Conservation (phyloP, 2,113 vertebrate genomes). For the Barnardius zonarius region DNA sequence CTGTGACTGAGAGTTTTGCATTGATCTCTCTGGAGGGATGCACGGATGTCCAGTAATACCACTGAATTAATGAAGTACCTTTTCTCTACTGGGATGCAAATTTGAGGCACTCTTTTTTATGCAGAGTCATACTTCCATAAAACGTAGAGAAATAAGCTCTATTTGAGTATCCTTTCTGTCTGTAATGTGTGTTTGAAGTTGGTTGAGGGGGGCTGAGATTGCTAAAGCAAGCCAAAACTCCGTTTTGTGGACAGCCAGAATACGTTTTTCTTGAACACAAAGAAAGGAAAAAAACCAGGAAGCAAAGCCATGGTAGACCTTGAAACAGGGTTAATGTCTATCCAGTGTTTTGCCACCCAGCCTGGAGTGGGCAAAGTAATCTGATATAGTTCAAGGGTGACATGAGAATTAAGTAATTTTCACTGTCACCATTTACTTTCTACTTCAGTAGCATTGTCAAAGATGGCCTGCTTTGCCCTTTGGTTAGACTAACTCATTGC, state of each 20-base stretch:
- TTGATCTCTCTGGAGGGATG: background rate
- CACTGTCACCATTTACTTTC: background rate
- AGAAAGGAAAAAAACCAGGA: background rate
- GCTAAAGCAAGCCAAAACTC: background rate
- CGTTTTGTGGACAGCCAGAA: background rate
- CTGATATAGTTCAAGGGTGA: background rate
- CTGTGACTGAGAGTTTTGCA: fast-evolving
- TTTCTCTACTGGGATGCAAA: background rate
- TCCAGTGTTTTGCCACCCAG: fast-evolving
- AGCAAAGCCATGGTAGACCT: background rate
- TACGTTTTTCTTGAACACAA: background rate
- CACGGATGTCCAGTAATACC: no score
- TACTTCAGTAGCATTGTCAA: background rate
- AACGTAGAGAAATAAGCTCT: background rate
- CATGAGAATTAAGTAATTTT: background rate
- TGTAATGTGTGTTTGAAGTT: background rate
- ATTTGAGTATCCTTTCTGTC: background rate
- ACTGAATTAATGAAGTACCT: background rate
- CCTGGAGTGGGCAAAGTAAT: background rate
- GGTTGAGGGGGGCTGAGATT: background rate
- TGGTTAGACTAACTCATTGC: no score
- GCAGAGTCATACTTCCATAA: background rate
- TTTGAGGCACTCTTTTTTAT: background rate
- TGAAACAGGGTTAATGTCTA: background rate
- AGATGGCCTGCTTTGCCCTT: no score